Evolutionary conservation across 1,140 invertebrate species (phyloP).

Genomic region (Xylocopa sonorina): DNA sequence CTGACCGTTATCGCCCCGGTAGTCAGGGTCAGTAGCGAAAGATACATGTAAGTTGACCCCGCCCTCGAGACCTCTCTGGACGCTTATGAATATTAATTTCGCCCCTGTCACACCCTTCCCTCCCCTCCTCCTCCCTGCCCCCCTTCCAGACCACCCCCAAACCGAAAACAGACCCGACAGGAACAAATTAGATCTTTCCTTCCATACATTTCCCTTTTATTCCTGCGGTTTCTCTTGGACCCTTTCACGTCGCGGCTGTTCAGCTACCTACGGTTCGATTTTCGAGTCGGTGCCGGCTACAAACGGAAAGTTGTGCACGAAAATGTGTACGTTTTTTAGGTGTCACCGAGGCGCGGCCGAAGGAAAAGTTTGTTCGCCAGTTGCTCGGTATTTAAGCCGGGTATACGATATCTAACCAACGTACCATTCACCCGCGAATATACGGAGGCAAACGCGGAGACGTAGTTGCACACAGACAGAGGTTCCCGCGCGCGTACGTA

Average conservation of each 20-base stretch:
- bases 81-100: conserved; percentile 83
- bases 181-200: conserved; percentile 83
- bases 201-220: conserved; percentile 82
- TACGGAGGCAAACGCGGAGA: not conserved
- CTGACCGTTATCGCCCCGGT: conserved; percentile 78
- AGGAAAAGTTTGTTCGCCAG: conserved; percentile 11
- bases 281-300: no score
- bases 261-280: no score
- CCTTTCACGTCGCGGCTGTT: no score
- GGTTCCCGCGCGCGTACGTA: not conserved
- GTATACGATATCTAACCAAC: conserved; percentile 33
- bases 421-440: conserved; percentile 40
- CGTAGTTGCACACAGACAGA: conserved; percentile 25
- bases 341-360: not conserved
- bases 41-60: conserved; percentile 83
- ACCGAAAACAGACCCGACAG: conserved; percentile 78
- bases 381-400: conserved; percentile 14
- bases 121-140: not conserved
- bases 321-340: not conserved
- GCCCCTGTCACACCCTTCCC: conserved; percentile 47
- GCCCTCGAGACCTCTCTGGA: conserved; percentile 81
- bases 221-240: conserved; percentile 62
- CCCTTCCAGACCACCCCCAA: conserved; percentile 47
- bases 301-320: no score
- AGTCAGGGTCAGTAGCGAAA: conserved; percentile 81